phyloP scores from a whole-genome alignment of 2,113 vertebrate genomes.

The Rhinolophus ferrumequinum region DNA sequence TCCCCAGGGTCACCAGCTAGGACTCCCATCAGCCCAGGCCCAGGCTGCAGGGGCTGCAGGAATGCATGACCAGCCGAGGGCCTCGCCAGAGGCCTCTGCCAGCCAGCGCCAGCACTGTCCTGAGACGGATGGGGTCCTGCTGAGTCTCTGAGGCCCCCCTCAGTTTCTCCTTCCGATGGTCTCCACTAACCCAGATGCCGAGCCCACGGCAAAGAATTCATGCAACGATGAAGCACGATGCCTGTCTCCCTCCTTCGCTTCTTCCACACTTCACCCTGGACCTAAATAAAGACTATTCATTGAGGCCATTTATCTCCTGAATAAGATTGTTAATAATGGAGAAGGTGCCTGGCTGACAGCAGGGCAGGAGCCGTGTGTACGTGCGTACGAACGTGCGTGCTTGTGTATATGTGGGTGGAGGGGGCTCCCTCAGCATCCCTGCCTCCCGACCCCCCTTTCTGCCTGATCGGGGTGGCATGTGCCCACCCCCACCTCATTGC shows the following conservation, averaged over 20 bases:
- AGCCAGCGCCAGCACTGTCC: background rate
- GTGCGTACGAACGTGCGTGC: accelerated
- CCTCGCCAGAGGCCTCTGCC: accelerated
- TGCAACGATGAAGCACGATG: background rate
- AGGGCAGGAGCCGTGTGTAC: background rate
- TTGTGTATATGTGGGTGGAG: too few species aligned
- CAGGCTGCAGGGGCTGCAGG: too few species aligned
- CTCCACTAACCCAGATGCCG: accelerated
- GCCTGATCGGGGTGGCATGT: too few species aligned
- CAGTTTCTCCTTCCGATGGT: background rate
- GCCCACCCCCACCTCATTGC: accelerated
- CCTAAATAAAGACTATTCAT: constrained; percentile 37
- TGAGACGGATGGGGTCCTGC: accelerated
- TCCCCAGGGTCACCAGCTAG: background rate
- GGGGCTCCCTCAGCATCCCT: background rate
- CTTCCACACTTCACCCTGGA: background rate
- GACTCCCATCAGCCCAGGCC: background rate
- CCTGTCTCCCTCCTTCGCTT: accelerated
- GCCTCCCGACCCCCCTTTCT: background rate
- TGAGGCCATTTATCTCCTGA: background rate
- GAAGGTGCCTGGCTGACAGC: background rate
- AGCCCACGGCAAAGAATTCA: background rate
- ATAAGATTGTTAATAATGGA: constrained; percentile 41
- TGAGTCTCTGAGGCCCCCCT: background rate
- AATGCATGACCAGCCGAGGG: accelerated